Base-by-base conservation (phyloP, 2,797 vertebrate genomes). In the Menidia menidia region DNA sequence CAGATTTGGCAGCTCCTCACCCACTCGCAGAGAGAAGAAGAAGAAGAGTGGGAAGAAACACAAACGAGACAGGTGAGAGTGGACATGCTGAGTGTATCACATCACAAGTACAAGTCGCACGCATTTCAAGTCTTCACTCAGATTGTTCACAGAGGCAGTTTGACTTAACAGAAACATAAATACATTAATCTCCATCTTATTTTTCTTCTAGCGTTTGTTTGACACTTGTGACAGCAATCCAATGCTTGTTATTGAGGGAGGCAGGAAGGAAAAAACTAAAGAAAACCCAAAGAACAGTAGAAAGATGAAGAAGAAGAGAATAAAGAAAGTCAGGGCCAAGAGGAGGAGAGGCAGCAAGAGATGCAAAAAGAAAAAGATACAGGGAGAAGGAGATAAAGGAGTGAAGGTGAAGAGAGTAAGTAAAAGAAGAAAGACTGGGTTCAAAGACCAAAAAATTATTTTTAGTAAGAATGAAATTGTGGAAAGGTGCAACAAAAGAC, bases 11-110 rank as follows among this genome's bases (percentile, higher is more conserved):
- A 98, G 97, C 88, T 94, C 95, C 30, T 98, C 97, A 39, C 96
- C 97, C 31, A 90, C 95, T 73, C 96, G 95, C 86, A 96, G 96
- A 87, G 97, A 97, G 83, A 99, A 97, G 92, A 99, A 96, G 87
- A 96, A 96, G 86, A 96, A 96, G 89, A 94, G 94, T 60, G 92
- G 96, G 81, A 99, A 97, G 94, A 99, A 97, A 89, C 98, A 97
- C 91, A 98, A 96, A 80, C 93, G 96, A 80, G 96, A 98, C 93
- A 97, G 98, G 97, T 99, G 94, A 84, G 88, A 59, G 64, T 63
- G 71, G 62, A 45, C 67, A 33, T 60, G 58, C 55, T 45, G 60
- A 33, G 39, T 10, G 52, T 42, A 50, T 60, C 55, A 62, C 14
- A 42, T 10, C 45, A 39, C 35, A 10, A 39, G 4, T 39, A 39